Evolutionary conservation across 2,888 invertebrate species (phyloP).

Genomic region (Axea sp.): DNA sequence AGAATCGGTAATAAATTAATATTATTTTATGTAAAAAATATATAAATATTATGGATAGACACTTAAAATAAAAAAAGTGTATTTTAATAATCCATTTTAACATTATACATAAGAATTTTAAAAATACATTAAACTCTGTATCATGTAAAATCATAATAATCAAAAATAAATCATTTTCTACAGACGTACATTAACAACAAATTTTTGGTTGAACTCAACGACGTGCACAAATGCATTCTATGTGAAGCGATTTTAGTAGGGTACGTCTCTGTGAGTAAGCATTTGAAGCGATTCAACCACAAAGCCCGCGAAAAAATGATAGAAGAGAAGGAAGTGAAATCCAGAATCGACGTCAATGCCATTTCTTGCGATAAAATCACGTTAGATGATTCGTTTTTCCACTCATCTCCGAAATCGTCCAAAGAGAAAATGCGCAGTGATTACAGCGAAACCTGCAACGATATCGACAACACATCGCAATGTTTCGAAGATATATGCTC

Average conservation of each 20-base stretch:
- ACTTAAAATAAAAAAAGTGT: too few species aligned
- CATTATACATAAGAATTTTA: too few species aligned
- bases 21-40: too few species aligned
- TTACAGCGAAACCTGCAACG: not conserved
- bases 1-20: too few species aligned
- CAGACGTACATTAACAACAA: slow-evolving; percentile 12
- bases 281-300: slow-evolving; percentile 31
- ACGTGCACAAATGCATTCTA: slow-evolving; percentile 43
- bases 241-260: slow-evolving; percentile 44
- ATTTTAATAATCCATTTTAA: too few species aligned
- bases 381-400: slow-evolving; percentile 3
- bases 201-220: slow-evolving; percentile 28
- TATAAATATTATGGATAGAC: too few species aligned
- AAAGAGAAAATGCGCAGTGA: too few species aligned
- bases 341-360: not conserved
- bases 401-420: slow-evolving; percentile 14
- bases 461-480: not conserved
- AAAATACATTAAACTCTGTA: too few species aligned
- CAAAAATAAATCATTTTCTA: not conserved
- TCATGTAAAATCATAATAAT: too few species aligned
- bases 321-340: not conserved
- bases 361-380: not conserved
- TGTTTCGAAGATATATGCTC: not conserved
- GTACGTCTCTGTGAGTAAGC: slow-evolving; percentile 29
- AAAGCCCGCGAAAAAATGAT: slow-evolving; percentile 36